phyloP scores from a whole-genome alignment of 2,113 vertebrate species.

The Hystrix cristata region DNA sequence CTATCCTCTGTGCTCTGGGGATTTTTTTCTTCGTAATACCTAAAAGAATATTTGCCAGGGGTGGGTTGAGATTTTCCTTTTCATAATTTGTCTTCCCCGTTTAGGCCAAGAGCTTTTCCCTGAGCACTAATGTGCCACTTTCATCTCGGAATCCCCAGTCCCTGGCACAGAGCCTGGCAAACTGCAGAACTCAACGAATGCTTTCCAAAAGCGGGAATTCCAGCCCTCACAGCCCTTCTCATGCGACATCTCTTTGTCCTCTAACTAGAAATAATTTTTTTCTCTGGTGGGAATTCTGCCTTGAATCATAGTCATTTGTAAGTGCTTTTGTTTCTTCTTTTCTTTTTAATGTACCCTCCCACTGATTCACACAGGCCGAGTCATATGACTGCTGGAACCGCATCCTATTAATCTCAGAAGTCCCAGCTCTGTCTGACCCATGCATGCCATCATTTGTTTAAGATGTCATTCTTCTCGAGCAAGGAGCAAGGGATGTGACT shows the following conservation, averaged over 20 bases:
- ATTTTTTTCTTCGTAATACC: slow-evolving; percentile 43
- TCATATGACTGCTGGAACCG: slow-evolving; percentile 65
- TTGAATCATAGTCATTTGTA: slow-evolving; percentile 52
- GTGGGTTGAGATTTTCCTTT: not conserved
- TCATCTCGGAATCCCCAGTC: not conserved
- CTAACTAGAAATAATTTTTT: slow-evolving; percentile 17
- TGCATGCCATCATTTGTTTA: slow-evolving; percentile 64
- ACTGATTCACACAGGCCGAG: not conserved
- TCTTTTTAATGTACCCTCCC: slow-evolving; percentile 1
- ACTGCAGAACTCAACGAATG: not conserved
- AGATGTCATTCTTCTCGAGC: slow-evolving; percentile 71
- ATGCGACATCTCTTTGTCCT: slow-evolving; percentile 42
- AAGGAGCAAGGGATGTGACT: slow-evolving; percentile 84
- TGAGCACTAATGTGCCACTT: not conserved
- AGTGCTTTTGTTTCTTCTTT: not conserved
- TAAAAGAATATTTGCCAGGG: not conserved
- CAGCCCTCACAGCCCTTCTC: not conserved
- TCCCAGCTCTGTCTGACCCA: not conserved
- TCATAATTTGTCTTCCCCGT: not conserved
- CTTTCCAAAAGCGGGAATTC: not conserved
- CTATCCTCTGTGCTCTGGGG: not conserved
- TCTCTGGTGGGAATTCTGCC: slow-evolving; percentile 49
- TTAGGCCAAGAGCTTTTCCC: not conserved
- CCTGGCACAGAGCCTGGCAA: not conserved
- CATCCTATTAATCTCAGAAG: slow-evolving; percentile 40